Conservation (phyloP, 2,888 invertebrate genomes). For the Pediacus dermestoides region DNA sequence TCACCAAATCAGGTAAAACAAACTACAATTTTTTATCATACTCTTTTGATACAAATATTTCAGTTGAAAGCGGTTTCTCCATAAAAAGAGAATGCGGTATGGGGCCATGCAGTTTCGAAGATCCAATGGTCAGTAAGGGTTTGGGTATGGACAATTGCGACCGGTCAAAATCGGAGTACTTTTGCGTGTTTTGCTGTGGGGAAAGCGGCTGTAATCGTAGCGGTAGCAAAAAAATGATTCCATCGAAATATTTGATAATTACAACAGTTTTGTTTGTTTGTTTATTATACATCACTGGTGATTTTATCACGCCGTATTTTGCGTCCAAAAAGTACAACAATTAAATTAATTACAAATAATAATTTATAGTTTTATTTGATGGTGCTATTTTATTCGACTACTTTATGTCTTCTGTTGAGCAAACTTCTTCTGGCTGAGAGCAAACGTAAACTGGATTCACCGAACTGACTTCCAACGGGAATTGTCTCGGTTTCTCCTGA, state of each 20-base stretch:
- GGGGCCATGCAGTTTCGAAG: conserved; percentile 50
- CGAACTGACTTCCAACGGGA: conserved; percentile 42
- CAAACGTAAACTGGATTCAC: conserved; percentile 42
- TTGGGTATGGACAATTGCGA: conserved; percentile 49
- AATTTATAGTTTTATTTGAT: too few species aligned
- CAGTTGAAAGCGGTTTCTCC: conserved; percentile 44
- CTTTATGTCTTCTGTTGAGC: conserved; percentile 29
- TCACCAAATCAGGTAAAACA: conserved; percentile 46
- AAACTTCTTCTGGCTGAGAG: conserved; percentile 42
- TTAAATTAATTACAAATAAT: too few species aligned
- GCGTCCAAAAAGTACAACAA: conserved; percentile 7
- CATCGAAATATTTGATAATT: conserved; percentile 7
- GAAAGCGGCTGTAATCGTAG: conserved; percentile 49
- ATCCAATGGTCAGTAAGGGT: conserved; percentile 44
- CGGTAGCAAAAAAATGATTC: not conserved
- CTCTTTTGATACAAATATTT: conserved; percentile 21
- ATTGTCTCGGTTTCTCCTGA: conserved; percentile 23
- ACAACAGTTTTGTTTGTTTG: conserved; percentile 10
- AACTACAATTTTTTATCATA: conserved; percentile 6
- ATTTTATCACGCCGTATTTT: conserved; percentile 20
- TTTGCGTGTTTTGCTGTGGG: conserved; percentile 49
- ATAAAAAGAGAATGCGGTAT: conserved; percentile 50
- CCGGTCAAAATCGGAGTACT: conserved; percentile 45
- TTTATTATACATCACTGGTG: conserved; percentile 14
- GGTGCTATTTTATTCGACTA: conserved; percentile 15